phyloP scores from a whole-genome alignment of 2,888 invertebrate genomes.

The Catocala fraxini region DNA sequence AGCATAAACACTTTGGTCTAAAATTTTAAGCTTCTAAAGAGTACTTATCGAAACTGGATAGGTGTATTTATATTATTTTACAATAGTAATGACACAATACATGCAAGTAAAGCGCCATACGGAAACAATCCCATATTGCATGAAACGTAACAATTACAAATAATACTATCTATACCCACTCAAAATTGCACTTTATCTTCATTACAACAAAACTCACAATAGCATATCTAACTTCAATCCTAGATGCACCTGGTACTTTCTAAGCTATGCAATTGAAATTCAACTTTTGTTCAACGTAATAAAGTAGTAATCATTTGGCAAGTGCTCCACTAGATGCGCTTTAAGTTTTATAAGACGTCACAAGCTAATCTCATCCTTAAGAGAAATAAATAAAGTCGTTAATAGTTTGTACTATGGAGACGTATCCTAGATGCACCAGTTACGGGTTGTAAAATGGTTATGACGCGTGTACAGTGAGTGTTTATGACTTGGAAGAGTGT shows the following conservation, averaged over 20 bases:
- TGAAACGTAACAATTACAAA: constrained; percentile 32
- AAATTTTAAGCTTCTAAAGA: no score
- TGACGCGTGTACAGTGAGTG: constrained; percentile 36
- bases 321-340: background rate
- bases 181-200: background rate
- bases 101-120: constrained; percentile 28
- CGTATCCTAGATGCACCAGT: constrained; percentile 26
- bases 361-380: background rate
- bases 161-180: background rate
- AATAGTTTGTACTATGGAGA: background rate
- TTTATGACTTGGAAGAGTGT: constrained; percentile 35
- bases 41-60: no score
- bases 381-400: background rate
- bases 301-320: background rate
- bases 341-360: no score
- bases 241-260: background rate
- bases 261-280: background rate
- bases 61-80: no score
- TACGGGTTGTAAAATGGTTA: constrained; percentile 36
- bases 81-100: no score
- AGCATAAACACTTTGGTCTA: no score
- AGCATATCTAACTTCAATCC: background rate
- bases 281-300: background rate
- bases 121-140: constrained; percentile 33
- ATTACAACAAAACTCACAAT: background rate